Conservation (phyloP, 1,140 invertebrate genomes). For the Bombus impatiens region DNA sequence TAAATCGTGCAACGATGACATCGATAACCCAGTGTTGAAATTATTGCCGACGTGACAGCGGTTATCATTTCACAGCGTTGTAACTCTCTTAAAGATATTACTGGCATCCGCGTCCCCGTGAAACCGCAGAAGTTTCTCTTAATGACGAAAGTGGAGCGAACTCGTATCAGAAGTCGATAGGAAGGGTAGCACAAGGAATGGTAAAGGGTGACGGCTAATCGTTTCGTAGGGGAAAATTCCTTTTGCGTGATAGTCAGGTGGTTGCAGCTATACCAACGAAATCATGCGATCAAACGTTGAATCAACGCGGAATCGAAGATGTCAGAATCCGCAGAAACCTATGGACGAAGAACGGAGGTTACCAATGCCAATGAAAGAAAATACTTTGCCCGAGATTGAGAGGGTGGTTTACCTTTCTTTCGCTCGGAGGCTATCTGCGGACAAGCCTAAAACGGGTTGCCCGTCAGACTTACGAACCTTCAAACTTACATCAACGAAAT, state of each 20-base stretch:
- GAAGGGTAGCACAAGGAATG: not conserved
- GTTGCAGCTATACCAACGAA: constrained; percentile 44
- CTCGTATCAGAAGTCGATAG: constrained; percentile 67
- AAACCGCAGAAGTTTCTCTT: constrained; percentile 72
- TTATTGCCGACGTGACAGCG: constrained; percentile 40
- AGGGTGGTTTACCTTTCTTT: constrained; percentile 67
- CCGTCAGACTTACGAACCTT: constrained; percentile 74
- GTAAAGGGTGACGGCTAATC: constrained; percentile 67
- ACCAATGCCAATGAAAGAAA: constrained; percentile 36
- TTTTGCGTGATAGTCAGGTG: constrained; percentile 65
- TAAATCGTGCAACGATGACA: constrained; percentile 18
- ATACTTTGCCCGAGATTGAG: constrained; percentile 38
- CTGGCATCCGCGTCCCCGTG: constrained; percentile 29
- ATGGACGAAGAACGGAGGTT: constrained; percentile 53
- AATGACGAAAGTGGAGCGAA: constrained; percentile 72
- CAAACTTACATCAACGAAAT: constrained; percentile 79
- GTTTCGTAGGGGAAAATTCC: constrained; percentile 72
- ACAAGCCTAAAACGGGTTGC: constrained; percentile 66
- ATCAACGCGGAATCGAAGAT: not conserved
- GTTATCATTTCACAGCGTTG: constrained; percentile 32
- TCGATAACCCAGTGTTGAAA: constrained; percentile 46
- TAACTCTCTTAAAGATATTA: constrained; percentile 59
- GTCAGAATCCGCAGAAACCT: not conserved
- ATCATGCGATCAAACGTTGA: not conserved
- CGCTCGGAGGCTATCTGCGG: constrained; percentile 66